Evolutionary conservation across 2,888 invertebrate genomes (phyloP).

Genomic region (Meta bourneti): DNA sequence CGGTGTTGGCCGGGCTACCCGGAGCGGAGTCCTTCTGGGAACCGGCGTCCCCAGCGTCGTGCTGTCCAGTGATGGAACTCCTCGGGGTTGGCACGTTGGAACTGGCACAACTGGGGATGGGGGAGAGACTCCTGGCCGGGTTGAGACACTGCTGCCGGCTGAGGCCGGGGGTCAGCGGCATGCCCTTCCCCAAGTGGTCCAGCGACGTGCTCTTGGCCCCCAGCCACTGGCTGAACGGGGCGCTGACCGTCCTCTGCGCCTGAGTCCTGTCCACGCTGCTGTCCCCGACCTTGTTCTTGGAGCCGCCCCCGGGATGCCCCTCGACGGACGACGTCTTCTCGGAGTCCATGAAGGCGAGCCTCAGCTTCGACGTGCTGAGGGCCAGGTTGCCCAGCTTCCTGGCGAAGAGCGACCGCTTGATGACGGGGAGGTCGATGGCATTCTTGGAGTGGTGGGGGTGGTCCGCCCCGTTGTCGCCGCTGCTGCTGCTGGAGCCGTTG

Average conservation of each 20-base stretch:
- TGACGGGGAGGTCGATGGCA: conserved; percentile 46
- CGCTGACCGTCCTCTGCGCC: conserved; percentile 72
- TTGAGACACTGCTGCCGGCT: conserved; percentile 36
- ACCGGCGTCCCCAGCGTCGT: neutral
- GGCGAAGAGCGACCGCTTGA: conserved; percentile 71
- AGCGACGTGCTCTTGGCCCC: conserved; percentile 67
- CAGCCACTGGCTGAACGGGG: conserved; percentile 72
- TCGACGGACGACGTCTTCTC: conserved; percentile 42
- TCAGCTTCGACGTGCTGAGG: conserved; percentile 68
- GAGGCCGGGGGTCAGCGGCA: neutral
- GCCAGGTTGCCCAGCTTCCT: conserved; percentile 70
- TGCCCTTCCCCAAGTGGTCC: conserved; percentile 62
- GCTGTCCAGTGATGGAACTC: conserved; percentile 71
- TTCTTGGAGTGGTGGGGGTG: neutral
- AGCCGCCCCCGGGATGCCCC: neutral
- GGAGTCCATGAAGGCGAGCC: conserved; percentile 70
- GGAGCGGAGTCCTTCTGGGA: conserved; percentile 43
- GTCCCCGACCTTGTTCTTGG: conserved; percentile 51
- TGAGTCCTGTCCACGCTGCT: conserved; percentile 45
- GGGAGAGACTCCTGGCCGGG: conserved; percentile 70
- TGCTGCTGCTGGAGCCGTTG: conserved; percentile 56
- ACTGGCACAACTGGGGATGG: conserved; percentile 75
- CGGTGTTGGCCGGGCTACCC: conserved; percentile 24
- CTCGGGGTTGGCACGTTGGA: conserved; percentile 74
- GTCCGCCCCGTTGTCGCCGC: neutral